Evolutionary conservation across 2,888 invertebrate species (phyloP), one percentile per base, ranked within the genome.

Genomic region (Colostygia pectinataria): DNA sequence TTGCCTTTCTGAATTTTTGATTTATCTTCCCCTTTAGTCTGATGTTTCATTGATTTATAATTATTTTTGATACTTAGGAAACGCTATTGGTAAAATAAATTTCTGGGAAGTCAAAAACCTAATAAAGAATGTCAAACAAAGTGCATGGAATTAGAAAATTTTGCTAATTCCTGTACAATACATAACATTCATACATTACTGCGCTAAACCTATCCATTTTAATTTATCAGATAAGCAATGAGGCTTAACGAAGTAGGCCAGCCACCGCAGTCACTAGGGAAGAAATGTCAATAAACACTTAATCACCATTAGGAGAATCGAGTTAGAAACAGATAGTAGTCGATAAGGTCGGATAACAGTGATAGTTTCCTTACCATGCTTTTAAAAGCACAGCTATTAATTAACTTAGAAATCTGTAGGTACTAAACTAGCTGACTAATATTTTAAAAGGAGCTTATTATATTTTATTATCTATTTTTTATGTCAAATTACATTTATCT

Each of bases 301-400:
- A 73, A 79, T 76, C 71, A 75, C 73, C 69, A 77, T 80, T 77
- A 80, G 65, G 66, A 65, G 64, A 72, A 72, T 72, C 65, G 68
- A 67, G 66, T 71, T 67, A 62, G 67, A 66, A 57, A 62, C 61
- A 68, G 61, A 59, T 68, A 63, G 61, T 59, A 63, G 64, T 44
- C 15, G 27, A 15, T 28, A 27, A 15, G 12, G 1, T 4, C 9
- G 29, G 33, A 18, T 27, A 12, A 13, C 15, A 10, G 23, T 38
- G 12, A 12, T 31, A 13, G 8, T 32, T 37, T 43, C n/a, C 12
- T 10, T 15, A 38, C 25, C 31, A 15, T 24, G 24, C 34, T 29
- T 18, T 9, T 13, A 12, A 9, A 5, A 13, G n/a, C 27, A 27
- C 4, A 15, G 15, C 2, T n/a, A 15, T 15, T 4, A 4, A 15